Percentiles rank a stretch among this genome's conserved stretches.
Evolutionary conservation across 2,888 invertebrate species (phyloP).

Genomic region (Crioceris asparagi): DNA sequence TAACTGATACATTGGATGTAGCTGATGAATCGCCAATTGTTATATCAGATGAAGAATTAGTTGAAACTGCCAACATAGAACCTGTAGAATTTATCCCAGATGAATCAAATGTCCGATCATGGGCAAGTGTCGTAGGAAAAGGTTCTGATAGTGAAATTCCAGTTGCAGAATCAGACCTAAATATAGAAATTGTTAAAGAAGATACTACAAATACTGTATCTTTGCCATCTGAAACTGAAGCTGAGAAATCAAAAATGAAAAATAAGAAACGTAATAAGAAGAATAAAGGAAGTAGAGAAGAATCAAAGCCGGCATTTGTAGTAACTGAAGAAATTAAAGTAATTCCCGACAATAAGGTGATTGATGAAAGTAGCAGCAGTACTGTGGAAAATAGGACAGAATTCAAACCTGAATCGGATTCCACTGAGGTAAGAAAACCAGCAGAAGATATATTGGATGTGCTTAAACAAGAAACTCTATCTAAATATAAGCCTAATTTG

Average conservation of each 20-base stretch:
- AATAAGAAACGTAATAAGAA: slow-evolving; percentile 5
- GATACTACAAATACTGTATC: slow-evolving; percentile 2
- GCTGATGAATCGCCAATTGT: slow-evolving; percentile 11
- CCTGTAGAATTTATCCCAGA: slow-evolving; percentile 6
- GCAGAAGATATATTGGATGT: slow-evolving; percentile 14
- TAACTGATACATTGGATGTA: slow-evolving; percentile 7
- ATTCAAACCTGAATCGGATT: neutral
- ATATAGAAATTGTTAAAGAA: slow-evolving; percentile 5
- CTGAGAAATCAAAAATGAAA: neutral
- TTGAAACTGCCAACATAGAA: slow-evolving; percentile 12
- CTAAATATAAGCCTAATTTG: slow-evolving; percentile 20
- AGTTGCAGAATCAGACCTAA: neutral
- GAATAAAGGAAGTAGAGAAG: neutral
- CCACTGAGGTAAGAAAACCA: slow-evolving; percentile 4
- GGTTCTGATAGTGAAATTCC: neutral
- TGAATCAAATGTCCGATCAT: slow-evolving; percentile 3
- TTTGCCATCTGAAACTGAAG: neutral
- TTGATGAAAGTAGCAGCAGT: neutral
- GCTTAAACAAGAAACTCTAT: slow-evolving; percentile 20
- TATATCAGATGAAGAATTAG: slow-evolving; percentile 18
- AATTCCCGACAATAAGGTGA: neutral
- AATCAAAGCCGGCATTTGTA: neutral
- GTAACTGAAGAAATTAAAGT: neutral
- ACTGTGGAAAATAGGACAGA: neutral
- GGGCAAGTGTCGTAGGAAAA: slow-evolving; percentile 2